A percentile compares a stretch with the other conserved stretches of the same genome.
Conservation (phyloP, 1,140 invertebrate genomes). For the Reticulitermes speratus region DNA sequence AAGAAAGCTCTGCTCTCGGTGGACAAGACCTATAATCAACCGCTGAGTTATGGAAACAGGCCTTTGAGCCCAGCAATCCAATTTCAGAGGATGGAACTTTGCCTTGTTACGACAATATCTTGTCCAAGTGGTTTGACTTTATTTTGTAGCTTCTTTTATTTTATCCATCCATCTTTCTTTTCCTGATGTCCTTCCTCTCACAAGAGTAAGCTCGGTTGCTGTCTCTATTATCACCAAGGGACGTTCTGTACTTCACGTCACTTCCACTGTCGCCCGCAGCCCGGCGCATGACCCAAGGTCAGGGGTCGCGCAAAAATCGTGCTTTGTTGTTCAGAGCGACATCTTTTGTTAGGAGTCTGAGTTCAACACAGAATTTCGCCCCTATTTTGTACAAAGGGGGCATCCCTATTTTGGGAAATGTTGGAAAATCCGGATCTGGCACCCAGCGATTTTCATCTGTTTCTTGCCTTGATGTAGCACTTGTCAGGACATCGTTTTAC, state of each 20-base stretch:
- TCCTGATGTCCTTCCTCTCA: neutral
- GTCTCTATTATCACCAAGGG: neutral
- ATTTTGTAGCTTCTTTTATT: neutral
- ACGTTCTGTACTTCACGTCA: neutral
- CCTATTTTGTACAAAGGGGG: too few species aligned
- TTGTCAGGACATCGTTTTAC: too few species aligned
- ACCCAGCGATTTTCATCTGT: too few species aligned
- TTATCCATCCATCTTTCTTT: neutral
- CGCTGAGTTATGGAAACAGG: neutral
- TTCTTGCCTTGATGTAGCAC: too few species aligned
- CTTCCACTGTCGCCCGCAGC: neutral
- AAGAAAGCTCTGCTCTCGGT: too few species aligned
- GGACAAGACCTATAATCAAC: too few species aligned
- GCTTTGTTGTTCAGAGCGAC: neutral
- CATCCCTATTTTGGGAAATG: too few species aligned
- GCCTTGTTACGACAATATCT: neutral
- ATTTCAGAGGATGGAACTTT: slow-evolving; percentile 5
- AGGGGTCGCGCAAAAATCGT: neutral
- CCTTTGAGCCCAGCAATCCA: neutral
- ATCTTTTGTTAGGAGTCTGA: too few species aligned
- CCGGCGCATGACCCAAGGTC: neutral
- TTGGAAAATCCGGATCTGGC: too few species aligned
- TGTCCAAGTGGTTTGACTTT: neutral
- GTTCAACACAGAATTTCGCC: too few species aligned
- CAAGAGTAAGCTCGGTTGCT: neutral